phyloP scores from a whole-genome alignment of 2,797 vertebrate species.

The Ataeniobius toweri region DNA sequence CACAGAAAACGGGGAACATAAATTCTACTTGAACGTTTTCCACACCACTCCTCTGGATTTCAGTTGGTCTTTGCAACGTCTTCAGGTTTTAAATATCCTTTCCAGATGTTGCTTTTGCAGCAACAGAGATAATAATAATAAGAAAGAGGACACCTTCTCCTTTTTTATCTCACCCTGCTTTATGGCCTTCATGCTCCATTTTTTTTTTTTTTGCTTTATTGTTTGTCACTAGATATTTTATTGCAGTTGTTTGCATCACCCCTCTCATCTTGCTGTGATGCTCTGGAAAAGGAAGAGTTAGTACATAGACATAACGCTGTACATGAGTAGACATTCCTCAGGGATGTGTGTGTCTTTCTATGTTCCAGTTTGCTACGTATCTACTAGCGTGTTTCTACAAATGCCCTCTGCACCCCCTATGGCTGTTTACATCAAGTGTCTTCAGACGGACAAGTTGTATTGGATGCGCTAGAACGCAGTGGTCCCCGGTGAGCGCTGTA shows the following conservation, averaged over 20 bases:
- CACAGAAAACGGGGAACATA: slow-evolving; percentile 23
- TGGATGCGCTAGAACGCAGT: slow-evolving; percentile 41
- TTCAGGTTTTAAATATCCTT: slow-evolving; percentile 15
- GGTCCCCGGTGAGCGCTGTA: slow-evolving; percentile 47
- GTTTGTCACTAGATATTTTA: slow-evolving; percentile 54
- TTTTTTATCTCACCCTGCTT: slow-evolving; percentile 9
- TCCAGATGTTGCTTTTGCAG: slow-evolving; percentile 40
- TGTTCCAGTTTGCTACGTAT: slow-evolving; percentile 23
- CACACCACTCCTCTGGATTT: slow-evolving; percentile 3
- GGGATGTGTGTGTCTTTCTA: slow-evolving; percentile 21
- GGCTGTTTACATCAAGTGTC: slow-evolving; percentile 29
- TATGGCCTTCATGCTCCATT: not conserved
- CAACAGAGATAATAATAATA: slow-evolving; percentile 41
- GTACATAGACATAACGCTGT: slow-evolving; percentile 29
- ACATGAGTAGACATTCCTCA: slow-evolving; percentile 46
- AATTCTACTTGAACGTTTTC: slow-evolving; percentile 30
- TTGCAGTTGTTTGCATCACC: slow-evolving; percentile 74
- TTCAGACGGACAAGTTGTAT: slow-evolving; percentile 41
- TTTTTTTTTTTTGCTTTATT: slow-evolving; percentile 15
- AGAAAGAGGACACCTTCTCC: slow-evolving; percentile 15
- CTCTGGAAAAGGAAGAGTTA: slow-evolving; percentile 29
- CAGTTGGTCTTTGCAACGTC: slow-evolving; percentile 18
- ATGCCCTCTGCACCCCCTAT: slow-evolving; percentile 10
- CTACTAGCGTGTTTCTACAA: slow-evolving; percentile 30
- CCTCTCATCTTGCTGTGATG: slow-evolving; percentile 52